Conservation (phyloP, 2,797 vertebrate species). For the Micromesistius poutassou region DNA sequence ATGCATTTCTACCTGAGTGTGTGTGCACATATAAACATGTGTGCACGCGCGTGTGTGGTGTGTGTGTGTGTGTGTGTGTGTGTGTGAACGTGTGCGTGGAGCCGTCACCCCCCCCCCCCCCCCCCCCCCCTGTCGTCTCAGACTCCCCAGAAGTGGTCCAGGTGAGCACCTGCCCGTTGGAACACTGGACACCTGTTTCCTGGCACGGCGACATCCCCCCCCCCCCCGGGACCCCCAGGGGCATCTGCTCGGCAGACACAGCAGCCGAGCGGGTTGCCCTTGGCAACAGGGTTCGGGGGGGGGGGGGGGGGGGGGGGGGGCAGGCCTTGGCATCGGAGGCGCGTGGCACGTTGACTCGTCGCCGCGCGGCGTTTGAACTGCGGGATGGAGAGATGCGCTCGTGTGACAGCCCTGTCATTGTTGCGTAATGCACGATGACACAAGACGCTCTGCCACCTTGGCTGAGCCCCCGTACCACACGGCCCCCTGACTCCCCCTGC, state of each 20-base stretch:
- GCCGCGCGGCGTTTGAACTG: slow-evolving; percentile 20
- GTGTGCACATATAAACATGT: neutral
- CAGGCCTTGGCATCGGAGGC: slow-evolving; percentile 37
- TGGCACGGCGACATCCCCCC: slow-evolving; percentile 63
- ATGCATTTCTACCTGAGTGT: neutral
- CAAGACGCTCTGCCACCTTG: neutral
- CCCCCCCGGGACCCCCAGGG: slow-evolving; percentile 51
- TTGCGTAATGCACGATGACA: neutral
- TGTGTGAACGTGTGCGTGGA: slow-evolving; percentile 9
- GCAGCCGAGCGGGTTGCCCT: slow-evolving; percentile 45
- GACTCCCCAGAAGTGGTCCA: slow-evolving; percentile 33
- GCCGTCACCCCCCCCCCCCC: slow-evolving; percentile 1
- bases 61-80: neutral
- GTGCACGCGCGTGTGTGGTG: neutral
- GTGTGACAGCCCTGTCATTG: neutral
- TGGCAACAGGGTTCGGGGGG: slow-evolving; percentile 52
- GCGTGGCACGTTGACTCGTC: slow-evolving; percentile 22
- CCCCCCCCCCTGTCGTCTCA: slow-evolving; percentile 4
- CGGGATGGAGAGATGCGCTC: neutral
- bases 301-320: too few relatives aligned
- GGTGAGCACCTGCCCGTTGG: slow-evolving; percentile 28
- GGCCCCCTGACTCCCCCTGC: neutral
- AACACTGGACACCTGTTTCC: slow-evolving; percentile 57
- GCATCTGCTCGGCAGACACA: slow-evolving; percentile 57
- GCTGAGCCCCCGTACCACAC: neutral